Base-by-base conservation (phyloP, 2,113 vertebrate species). In the Odobenus rosmarus region DNA sequence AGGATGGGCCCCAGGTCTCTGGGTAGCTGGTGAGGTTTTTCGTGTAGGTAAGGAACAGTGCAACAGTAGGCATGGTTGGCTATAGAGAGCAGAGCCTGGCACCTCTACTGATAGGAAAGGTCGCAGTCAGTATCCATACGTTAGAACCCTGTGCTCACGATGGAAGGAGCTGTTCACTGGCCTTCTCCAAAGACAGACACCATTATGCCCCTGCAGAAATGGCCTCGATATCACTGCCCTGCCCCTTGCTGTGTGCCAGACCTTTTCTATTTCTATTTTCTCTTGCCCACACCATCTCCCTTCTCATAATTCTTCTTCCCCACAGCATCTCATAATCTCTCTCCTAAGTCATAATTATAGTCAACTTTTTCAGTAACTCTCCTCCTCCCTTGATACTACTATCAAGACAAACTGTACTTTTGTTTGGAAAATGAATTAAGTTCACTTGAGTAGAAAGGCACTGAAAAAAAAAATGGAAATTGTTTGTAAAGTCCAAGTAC, bases 381-480 rank as follows among this genome's bases (percentile, higher is more conserved):
- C 91, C 64, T 82, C 49, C 24, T 83, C 88, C 83, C 92, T 94
- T 88, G 59, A 88, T 94, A 90, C 39, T 86, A 64, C 64, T 95
- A 84, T 92, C 72, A 14, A 91, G 84, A 95, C n/a, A 92, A 39
- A 64, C 79, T 67, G 4, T 42, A 83, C 49, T 96, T 95, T 95
- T 86, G 46, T 93, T 95, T 97, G 87, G 96, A 96, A 55, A 93
- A 88, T 90, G 81, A 96, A 90, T 88, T 72, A 86, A 62, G 24
- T 96, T 95, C 86, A 91, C 46, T 92, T 92, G 62, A 97, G 88
- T 67, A 88, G 72, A 97, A 97, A 98, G 93, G 96, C 95, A 53
- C 86, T 93, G 31, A 53, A 90, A 93, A 69, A 64, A 64, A 69
- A 94, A 97, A 88, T 76, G 88, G 90, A 97, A 98, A 96, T 94